These are phyloP conservation scores for Cheumatopsyche charites DNA, from an alignment of 1,140 invertebrate species.

Conservation along the genomic window DNA sequence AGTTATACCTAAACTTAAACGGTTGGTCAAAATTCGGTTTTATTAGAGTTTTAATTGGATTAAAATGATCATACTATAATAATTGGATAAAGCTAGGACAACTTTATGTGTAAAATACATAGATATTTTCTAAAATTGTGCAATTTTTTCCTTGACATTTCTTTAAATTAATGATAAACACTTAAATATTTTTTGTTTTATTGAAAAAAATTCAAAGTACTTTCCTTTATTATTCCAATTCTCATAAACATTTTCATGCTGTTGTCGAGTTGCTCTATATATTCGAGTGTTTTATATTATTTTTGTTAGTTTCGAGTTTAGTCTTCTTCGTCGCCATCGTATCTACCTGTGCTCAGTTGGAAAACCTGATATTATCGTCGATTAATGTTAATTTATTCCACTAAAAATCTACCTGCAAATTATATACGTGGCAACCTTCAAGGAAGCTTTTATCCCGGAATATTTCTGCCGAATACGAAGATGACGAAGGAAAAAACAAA, in stretches of 20 bases:
- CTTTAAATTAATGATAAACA: not conserved
- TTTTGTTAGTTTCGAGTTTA: no score
- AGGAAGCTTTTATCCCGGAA: constrained; percentile 25
- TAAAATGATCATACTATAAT: no score
- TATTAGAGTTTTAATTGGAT: no score
- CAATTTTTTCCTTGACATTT: not conserved
- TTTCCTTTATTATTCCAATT: no score
- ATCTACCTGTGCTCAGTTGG: constrained; percentile 20
- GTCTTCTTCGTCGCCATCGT: not conserved
- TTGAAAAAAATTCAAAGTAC: no score
- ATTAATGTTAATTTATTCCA: constrained; percentile 38
- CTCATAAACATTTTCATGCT: not conserved
- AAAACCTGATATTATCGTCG: constrained; percentile 35
- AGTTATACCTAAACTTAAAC: no score
- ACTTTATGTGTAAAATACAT: no score
- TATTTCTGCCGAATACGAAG: constrained; percentile 12
- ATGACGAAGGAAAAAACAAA: constrained; percentile 11
- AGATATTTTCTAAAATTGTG: no score
- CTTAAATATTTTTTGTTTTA: not conserved
- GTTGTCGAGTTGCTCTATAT: no score
- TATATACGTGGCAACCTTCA: constrained; percentile 22
- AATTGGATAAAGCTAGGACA: no score
- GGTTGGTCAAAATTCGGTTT: no score
- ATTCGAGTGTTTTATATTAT: no score
- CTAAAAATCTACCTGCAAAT: constrained; percentile 36